These are phyloP conservation scores for Cottoperca gobio DNA, from an alignment of 2,797 vertebrate genomes.

Conservation along the genomic window DNA sequence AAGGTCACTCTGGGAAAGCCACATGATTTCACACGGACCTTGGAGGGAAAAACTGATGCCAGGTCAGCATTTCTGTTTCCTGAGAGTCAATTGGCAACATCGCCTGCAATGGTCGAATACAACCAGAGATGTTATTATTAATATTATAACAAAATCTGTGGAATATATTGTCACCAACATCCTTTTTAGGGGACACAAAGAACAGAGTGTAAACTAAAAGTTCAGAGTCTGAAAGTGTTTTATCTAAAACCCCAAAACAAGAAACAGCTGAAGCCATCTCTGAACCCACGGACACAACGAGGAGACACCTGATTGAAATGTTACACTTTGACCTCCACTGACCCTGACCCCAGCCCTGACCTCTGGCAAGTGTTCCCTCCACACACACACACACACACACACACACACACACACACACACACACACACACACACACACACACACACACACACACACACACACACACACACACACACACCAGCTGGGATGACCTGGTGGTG, in stretches of 20 bases:
- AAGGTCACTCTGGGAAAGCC: not conserved
- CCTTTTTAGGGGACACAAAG: not conserved
- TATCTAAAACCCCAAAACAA: not conserved
- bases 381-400: slow-evolving; percentile 26
- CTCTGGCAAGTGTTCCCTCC: slow-evolving; percentile 23
- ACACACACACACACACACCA: slow-evolving; percentile 27
- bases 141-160: too few relatives aligned
- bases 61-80: slow-evolving; percentile 8
- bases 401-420: slow-evolving; percentile 26
- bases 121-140: not conserved
- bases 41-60: slow-evolving; percentile 3
- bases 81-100: not conserved
- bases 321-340: slow-evolving; percentile 66
- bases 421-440: slow-evolving; percentile 21
- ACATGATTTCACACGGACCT: not conserved
- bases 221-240: slow-evolving; percentile 6
- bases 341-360: slow-evolving; percentile 51
- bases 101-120: not conserved
- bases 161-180: too few relatives aligned
- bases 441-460: slow-evolving; percentile 28
- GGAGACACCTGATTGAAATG: slow-evolving; percentile 66
- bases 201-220: not conserved
- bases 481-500: slow-evolving; percentile 27
- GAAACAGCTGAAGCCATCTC: slow-evolving; percentile 49
- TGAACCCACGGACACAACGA: slow-evolving; percentile 15